Conservation (phyloP, 2,113 vertebrate species). For the Siniperca chuatsi region DNA sequence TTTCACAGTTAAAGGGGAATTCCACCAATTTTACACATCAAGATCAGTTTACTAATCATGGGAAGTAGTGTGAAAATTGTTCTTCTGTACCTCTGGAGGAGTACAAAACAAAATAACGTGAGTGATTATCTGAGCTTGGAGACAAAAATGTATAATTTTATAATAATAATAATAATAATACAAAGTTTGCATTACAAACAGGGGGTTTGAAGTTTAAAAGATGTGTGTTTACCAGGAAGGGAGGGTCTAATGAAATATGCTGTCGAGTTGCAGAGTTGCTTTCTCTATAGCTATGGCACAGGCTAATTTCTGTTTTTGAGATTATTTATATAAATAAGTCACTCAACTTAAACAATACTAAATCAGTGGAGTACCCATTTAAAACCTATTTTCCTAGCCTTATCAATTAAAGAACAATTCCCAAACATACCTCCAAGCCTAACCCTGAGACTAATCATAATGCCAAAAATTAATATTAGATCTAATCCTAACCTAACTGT, state of each 20-base stretch:
- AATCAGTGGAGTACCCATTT: not conserved
- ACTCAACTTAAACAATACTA: not conserved
- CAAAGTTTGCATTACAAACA: not conserved
- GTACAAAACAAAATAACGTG: not conserved
- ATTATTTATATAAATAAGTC: not conserved
- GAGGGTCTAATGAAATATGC: not conserved
- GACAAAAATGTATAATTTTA: too few species aligned
- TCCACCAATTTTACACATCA: not conserved
- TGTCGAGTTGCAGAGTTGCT: not conserved
- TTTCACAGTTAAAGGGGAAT: not conserved
- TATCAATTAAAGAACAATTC: not conserved
- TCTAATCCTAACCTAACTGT: not conserved
- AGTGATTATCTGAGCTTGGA: not conserved
- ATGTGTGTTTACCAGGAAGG: not conserved
- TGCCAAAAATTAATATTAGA: not conserved
- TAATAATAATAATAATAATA: too few species aligned
- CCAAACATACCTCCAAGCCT: not conserved
- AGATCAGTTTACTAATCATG: not conserved
- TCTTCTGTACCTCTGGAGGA: not conserved
- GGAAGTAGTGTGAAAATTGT: not conserved
- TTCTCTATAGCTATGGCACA: not conserved
- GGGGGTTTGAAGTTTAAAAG: too few species aligned
- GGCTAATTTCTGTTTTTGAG: not conserved
- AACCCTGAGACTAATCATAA: not conserved
- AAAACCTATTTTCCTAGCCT: not conserved